Evolutionary conservation across 2,113 vertebrate genomes (phyloP), one percentile per base, ranked within the genome.

Genomic region (Neodontobutis hainanensis): DNA sequence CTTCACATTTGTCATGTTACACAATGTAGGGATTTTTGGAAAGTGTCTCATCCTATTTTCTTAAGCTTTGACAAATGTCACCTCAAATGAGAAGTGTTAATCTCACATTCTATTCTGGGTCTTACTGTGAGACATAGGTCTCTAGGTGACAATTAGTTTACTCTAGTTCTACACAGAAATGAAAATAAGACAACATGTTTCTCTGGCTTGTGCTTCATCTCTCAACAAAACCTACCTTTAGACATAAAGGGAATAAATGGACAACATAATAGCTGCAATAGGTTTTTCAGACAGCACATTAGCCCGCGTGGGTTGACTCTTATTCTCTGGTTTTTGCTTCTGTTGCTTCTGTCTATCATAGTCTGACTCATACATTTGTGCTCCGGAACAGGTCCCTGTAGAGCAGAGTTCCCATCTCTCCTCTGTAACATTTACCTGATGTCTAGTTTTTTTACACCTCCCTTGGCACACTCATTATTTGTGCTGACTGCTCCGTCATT

Each of bases 291-390:
- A 66, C 55, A 70, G 67, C 55, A 61, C 5, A 69, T 74, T 40
- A 70, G 64, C 47, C 73, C 32, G 75, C 32, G 46, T 66, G 71
- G 63, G 62, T 59, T 70, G 27, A 55, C 61, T 46, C 45, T 43
- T 40, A 57, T 52, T 58, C 49, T 44, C 40, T 36, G 52, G 57
- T 65, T 64, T 68, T 78, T 43, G 59, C 42, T 15, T 77, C 73
- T 52, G 80, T 70, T 77, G 65, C 74, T 45, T 77, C 32, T 49
- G 47, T 70, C 58, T 62, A 47, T 85, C 72, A 61, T 60, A 34
- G 56, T 66, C 59, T 82, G 88, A 86, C 80, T 84, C 81, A 79
- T 83, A 56, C 65, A 57, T 67, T 61, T 70, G 62, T 75, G 45
- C 58, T 47, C 68, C 48, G 45, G 50, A 19, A 77, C 63, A 40